These are phyloP conservation scores for Limonius californicus DNA, from an alignment of 1,140 invertebrate species.

Conservation along the genomic window DNA sequence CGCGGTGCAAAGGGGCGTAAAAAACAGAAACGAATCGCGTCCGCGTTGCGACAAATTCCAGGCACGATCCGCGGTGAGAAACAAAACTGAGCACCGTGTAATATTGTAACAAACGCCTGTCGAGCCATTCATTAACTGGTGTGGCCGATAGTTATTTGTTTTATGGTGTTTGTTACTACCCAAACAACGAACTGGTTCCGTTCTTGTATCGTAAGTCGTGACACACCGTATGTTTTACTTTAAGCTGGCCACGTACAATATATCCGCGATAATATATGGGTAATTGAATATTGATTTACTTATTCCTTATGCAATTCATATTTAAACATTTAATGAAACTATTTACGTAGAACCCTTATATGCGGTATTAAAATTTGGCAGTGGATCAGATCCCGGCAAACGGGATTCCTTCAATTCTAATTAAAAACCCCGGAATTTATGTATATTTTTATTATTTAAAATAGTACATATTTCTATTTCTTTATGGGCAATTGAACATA, in stretches of 20 bases:
- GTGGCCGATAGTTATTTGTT: conserved; percentile 17
- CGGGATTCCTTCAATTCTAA: too few species aligned
- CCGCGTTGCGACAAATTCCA: conserved; percentile 2
- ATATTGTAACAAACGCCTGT: conserved; percentile 18
- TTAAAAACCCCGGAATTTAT: too few species aligned
- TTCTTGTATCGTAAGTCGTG: background rate
- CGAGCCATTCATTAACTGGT: conserved; percentile 15
- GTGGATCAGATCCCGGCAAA: too few species aligned
- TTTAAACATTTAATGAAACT: too few species aligned
- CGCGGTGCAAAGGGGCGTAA: background rate
- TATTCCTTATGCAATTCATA: too few species aligned
- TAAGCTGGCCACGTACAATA: background rate
- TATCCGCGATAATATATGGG: background rate
- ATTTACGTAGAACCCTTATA: too few species aligned
- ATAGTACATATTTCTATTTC: too few species aligned
- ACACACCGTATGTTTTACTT: background rate
- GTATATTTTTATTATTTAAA: too few species aligned
- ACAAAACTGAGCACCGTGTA: conserved; percentile 12
- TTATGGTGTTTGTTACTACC: conserved; percentile 15
- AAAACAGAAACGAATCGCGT: background rate
- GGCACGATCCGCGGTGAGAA: conserved; percentile 12
- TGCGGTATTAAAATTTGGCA: too few species aligned
- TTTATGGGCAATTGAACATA: too few species aligned
- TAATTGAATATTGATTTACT: too few species aligned
- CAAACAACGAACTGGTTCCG: conserved; percentile 13